phyloP scores from a whole-genome alignment of 2,888 invertebrate species.

The Deilephila porcellus region DNA sequence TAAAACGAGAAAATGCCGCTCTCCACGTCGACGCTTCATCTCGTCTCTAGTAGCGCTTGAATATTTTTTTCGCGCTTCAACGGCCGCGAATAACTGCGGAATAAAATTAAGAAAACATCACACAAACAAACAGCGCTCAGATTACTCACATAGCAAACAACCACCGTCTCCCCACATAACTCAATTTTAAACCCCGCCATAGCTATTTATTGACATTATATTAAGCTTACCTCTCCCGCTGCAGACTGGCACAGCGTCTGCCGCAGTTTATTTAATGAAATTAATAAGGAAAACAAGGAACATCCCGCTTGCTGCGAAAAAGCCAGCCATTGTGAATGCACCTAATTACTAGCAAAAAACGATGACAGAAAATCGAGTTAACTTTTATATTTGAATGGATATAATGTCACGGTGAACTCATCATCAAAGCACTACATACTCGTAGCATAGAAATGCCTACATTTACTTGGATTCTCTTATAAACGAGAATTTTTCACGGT shows the following conservation, averaged over 20 bases:
- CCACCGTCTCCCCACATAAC: constrained; percentile 47
- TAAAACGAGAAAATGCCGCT: constrained; percentile 63
- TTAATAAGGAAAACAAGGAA: constrained; percentile 43
- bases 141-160: constrained; percentile 43
- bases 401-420: constrained; percentile 35
- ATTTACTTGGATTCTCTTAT: constrained; percentile 36
- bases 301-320: constrained; percentile 30
- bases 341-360: constrained; percentile 41
- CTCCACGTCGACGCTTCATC: constrained; percentile 60
- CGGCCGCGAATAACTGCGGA: constrained; percentile 51
- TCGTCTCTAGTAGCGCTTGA: constrained; percentile 55
- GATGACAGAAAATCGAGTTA: constrained; percentile 33
- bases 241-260: constrained; percentile 6
- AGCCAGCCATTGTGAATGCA: constrained; percentile 35
- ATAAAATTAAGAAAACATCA: constrained; percentile 61
- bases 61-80: constrained; percentile 67
- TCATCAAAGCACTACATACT: constrained; percentile 39
- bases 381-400: constrained; percentile 30
- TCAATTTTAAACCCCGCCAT: constrained; percentile 34
- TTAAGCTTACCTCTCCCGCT: constrained; percentile 20
- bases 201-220: constrained; percentile 42
- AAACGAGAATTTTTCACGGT: constrained; percentile 17
- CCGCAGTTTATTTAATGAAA: constrained; percentile 29
- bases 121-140: constrained; percentile 61
- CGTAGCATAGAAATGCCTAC: constrained; percentile 32